Evolutionary conservation across 2,113 vertebrate species (phyloP), one percentile per base, ranked within the genome.

Genomic region (Cinclus cinclus): DNA sequence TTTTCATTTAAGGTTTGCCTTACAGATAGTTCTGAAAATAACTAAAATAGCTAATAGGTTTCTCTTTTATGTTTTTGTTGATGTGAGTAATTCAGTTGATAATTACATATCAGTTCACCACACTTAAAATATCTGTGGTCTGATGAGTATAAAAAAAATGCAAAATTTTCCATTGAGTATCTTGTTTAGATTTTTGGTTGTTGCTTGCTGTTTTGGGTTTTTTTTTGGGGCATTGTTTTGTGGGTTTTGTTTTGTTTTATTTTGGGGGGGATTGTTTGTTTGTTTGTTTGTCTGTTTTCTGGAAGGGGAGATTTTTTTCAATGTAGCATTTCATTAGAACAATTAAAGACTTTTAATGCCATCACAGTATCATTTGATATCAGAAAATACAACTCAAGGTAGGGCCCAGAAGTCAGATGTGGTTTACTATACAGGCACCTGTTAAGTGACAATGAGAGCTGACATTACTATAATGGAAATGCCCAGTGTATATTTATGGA

Each of bases 381-480:
- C 46, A 86, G 39, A 91, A 89, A 25, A 28, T 37, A n/a, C 52
- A 37, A 28, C 19, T 91, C 27, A 85, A 87, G 55, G 8, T 81
- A 69, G 0, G 0, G 4, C 41, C 53, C 55, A 75, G 83, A 58
- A 96, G 73, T 95, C 89, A 89, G 23, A 68, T 68, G 21, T 42
- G 21, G 76, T 88, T 96, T 95, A 69, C 77, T 58, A 23, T 63
- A 59, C n/a, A 91, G 73, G 60, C 31, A 93, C 65, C 70, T 93
- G 71, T 52, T 95, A 89, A 50, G 42, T 69, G 82, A 87, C 52
- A 93, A 80, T 91, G 74, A 93, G 56, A 96, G 50, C 44, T 91
- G 94, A 95, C 87, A 83, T 92, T 65, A 84, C 64, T 85, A 12
- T 94, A 92, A 95, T 89, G 91, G 69, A 97, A 94, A 91, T 95